Conservation (phyloP, 2,113 vertebrate species). For the Tiliqua scincoides region DNA sequence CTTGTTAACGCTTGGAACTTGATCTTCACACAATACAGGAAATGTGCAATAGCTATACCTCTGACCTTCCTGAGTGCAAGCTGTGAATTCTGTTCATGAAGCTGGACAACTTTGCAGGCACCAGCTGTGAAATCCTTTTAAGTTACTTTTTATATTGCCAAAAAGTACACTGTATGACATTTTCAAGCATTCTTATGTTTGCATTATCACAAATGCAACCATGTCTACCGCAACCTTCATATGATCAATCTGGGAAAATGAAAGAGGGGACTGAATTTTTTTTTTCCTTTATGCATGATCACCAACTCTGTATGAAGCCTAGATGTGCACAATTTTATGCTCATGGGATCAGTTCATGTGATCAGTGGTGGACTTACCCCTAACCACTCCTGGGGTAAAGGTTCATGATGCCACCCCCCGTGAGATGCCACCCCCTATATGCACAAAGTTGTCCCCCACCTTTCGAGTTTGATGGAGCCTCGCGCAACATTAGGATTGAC, state of each 20-base stretch:
- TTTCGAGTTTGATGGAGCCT: too few species aligned
- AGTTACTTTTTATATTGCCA: background rate
- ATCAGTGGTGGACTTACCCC: too few species aligned
- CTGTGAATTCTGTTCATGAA: conserved; percentile 52
- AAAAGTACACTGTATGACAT: background rate
- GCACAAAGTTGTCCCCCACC: too few species aligned
- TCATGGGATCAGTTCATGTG: too few species aligned
- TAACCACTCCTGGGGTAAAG: too few species aligned
- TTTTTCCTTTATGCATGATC: too few species aligned
- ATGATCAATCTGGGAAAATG: background rate
- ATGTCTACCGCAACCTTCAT: background rate
- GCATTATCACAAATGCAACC: background rate
- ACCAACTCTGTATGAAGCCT: too few species aligned
- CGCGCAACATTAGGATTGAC: too few species aligned
- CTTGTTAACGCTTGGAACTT: conserved; percentile 41
- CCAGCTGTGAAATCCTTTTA: conserved; percentile 38
- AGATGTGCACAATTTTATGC: too few species aligned
- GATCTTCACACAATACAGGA: conserved; percentile 58
- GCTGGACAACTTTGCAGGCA: conserved; percentile 28
- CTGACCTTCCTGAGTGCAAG: conserved; percentile 38
- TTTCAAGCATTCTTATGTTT: background rate
- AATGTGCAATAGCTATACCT: conserved; percentile 42
- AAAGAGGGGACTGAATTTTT: too few species aligned
- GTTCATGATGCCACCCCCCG: too few species aligned
- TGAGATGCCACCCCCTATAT: too few species aligned